Conservation (phyloP, 1,140 invertebrate species). For the Solenopsis fugax region DNA sequence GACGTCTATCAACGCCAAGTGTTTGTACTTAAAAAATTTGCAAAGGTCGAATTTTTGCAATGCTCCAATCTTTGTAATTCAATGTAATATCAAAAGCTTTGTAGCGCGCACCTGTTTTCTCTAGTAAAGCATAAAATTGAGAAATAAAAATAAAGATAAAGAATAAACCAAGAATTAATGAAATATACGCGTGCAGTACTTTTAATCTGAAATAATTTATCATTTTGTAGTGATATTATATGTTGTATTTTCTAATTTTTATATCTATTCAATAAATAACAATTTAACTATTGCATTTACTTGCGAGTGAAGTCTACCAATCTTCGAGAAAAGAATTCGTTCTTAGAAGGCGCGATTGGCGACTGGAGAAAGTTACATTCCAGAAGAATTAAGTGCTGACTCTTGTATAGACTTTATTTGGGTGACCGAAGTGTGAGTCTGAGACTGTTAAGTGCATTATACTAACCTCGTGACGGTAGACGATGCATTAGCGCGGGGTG, state of each 20-base stretch:
- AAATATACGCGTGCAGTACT: neutral
- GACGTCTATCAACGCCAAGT: no score
- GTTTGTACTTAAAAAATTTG: no score
- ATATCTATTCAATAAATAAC: neutral
- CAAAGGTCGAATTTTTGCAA: no score
- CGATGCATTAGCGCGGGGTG: constrained; percentile 66
- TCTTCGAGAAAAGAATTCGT: neutral
- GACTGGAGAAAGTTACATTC: neutral
- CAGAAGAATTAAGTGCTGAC: constrained; percentile 55
- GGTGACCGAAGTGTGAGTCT: constrained; percentile 37
- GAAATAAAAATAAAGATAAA: neutral
- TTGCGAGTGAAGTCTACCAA: neutral
- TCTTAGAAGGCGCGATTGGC: neutral
- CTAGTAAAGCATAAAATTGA: neutral
- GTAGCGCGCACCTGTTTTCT: no score
- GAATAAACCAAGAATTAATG: neutral
- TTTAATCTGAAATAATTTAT: neutral
- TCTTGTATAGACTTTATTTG: constrained; percentile 57
- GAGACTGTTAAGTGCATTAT: constrained; percentile 71
- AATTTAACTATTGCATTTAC: neutral
- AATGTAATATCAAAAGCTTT: no score
- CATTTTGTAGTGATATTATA: neutral
- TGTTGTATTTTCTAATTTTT: neutral
- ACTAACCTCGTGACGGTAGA: constrained; percentile 68
- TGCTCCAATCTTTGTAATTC: no score